Conservation (phyloP, 2,797 vertebrate species). For the Decapterus maruadsi region DNA sequence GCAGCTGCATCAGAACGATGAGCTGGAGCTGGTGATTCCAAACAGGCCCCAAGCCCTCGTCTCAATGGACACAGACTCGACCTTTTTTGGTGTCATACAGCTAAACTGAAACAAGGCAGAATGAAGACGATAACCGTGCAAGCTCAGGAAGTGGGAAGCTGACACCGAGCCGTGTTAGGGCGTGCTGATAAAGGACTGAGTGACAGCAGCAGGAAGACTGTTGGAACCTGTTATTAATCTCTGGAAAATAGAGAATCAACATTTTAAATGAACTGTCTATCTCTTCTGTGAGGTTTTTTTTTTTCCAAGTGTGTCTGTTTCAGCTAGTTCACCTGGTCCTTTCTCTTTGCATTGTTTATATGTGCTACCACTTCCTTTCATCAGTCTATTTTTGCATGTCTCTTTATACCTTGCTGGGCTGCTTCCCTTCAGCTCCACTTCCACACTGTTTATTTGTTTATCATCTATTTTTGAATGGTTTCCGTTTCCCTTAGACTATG, state of each 20-base stretch:
- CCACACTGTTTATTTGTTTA: conserved; percentile 73
- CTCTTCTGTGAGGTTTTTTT: neutral
- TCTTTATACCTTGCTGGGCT: conserved; percentile 58
- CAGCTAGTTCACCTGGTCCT: conserved; percentile 22
- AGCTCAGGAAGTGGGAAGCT: conserved; percentile 57
- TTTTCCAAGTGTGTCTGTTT: neutral
- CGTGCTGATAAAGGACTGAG: conserved; percentile 65
- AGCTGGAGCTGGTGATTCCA: conserved; percentile 69
- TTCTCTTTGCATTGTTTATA: conserved; percentile 32
- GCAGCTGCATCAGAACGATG: conserved; percentile 60
- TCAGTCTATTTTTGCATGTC: conserved; percentile 70
- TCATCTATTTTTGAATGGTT: conserved; percentile 72
- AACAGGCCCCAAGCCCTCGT: conserved; percentile 66
- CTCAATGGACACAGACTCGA: conserved; percentile 68
- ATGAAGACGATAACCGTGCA: conserved; percentile 21
- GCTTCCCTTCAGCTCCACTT: conserved; percentile 66
- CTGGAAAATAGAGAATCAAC: conserved; percentile 14
- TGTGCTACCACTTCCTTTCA: conserved; percentile 62
- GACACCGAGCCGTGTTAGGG: conserved; percentile 44
- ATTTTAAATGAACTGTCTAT: conserved; percentile 15
- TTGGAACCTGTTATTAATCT: conserved; percentile 6
- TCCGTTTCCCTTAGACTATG: conserved; percentile 67
- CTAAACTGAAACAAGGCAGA: conserved; percentile 63
- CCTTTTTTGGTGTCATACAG: conserved; percentile 79
- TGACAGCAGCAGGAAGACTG: conserved; percentile 57